Evolutionary conservation across 2,888 invertebrate species (phyloP), one percentile per base, ranked within the genome.

Genomic region (Anoncus sp.): DNA sequence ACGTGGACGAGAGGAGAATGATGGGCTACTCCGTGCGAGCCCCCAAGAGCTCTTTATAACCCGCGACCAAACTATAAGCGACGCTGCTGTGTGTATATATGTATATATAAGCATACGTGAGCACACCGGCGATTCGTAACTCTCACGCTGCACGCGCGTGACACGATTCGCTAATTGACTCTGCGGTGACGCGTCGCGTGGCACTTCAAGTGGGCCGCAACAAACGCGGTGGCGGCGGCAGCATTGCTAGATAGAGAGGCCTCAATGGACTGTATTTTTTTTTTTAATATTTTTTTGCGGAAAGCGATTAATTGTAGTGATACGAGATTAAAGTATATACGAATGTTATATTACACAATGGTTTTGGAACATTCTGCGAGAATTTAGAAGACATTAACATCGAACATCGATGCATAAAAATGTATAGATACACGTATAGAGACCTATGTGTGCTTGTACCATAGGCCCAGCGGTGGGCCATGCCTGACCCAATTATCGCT

Each of bases 141-240:
- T 76, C 76, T 71, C 78, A 76, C 70, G 74, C 49, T 43, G 62
- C 75, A 77, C 75, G 73, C 62, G 73, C 74, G 67, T 75, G 75
- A 78, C 80, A 67, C 74, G 74, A 79, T 79, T 75, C 57, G 55
- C 78, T 78, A 78, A 78, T 78, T 78, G 78, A 78, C 78, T 72
- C 71, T 57, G 67, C 70, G 69, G 71, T 51, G 43, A 57, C 51
- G 66, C 40, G 75, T 72, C 78, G 66, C 78, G 78, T 79, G 78
- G 71, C 78, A 45, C 57, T 45, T 66, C 40, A 59, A 63, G 60
- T 62, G 47, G 31, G 40, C n/a, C n/a, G n/a, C 18, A 59, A 51
- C 55, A 38, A n/a, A 6, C 18, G 14, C 18, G 14, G 31, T 14
- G 16, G 12, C 38, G 9, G n/a, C n/a, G n/a, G n/a, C n/a, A n/a